Conservation (phyloP, 2,888 invertebrate genomes). For the Lordiphosa fenestrarum region DNA sequence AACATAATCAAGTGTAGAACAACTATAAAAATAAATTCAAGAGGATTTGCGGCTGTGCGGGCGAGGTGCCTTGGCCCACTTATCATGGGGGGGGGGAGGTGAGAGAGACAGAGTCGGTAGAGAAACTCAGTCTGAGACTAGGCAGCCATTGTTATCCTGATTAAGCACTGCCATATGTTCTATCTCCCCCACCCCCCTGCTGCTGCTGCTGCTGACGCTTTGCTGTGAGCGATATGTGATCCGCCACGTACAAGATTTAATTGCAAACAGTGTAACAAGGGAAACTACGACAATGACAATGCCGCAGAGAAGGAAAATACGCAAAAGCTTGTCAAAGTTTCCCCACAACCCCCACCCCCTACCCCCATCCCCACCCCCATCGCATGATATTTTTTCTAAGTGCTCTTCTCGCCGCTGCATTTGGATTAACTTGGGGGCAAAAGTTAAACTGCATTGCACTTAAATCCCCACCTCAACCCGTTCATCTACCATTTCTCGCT, state of each 20-base stretch:
- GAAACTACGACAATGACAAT: slow-evolving; percentile 19
- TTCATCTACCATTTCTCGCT: slow-evolving; percentile 11
- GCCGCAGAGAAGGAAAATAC: slow-evolving; percentile 32
- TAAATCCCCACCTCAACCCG: slow-evolving; percentile 17
- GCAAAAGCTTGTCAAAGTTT: slow-evolving; percentile 35
- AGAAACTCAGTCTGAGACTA: slow-evolving; percentile 14
- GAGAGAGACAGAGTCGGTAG: not conserved
- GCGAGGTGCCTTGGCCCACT: slow-evolving; percentile 17
- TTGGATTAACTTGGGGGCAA: slow-evolving; percentile 59
- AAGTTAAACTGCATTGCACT: slow-evolving; percentile 45
- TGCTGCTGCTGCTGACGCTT: slow-evolving; percentile 19
- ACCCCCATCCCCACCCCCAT: not conserved
- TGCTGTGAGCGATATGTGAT: slow-evolving; percentile 39
- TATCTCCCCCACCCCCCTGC: not conserved
- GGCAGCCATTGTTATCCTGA: slow-evolving; percentile 57
- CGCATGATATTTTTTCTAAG: slow-evolving; percentile 33
- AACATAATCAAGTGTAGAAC: slow-evolving; percentile 51
- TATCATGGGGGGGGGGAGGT: slow-evolving; percentile 15
- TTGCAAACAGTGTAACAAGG: slow-evolving; percentile 54
- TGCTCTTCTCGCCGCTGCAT: slow-evolving; percentile 38
- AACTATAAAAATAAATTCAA: slow-evolving; percentile 65
- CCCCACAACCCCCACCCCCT: not conserved
- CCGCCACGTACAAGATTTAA: slow-evolving; percentile 54
- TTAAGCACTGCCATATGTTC: slow-evolving; percentile 61
- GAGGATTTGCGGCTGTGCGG: slow-evolving; percentile 50